These are phyloP conservation scores for Ernsta delagoae DNA, from an alignment of 2,888 invertebrate species.

Conservation along the genomic window DNA sequence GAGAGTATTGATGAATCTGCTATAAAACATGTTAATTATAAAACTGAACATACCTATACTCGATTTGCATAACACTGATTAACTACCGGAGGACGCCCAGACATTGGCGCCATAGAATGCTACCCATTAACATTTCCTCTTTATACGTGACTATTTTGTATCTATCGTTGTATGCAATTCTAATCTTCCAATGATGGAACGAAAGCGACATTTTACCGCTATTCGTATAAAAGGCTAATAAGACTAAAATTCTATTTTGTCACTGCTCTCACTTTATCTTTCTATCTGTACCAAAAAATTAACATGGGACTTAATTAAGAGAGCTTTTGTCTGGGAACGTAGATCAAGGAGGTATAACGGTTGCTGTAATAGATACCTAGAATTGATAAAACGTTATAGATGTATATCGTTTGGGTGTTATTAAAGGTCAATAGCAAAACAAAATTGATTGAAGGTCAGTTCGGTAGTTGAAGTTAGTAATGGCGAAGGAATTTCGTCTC, in stretches of 20 bases:
- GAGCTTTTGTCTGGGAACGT: constrained; percentile 19
- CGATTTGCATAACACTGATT: constrained; percentile 75
- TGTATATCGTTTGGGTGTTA: constrained; percentile 1
- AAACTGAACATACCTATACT: constrained; percentile 66
- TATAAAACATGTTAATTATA: constrained; percentile 60
- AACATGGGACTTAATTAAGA: constrained; percentile 53
- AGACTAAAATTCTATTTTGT: constrained; percentile 43
- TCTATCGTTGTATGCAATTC: constrained; percentile 60
- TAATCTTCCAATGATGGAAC: constrained; percentile 59
- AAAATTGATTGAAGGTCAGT: constrained; percentile 11
- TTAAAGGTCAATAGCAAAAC: constrained; percentile 15
- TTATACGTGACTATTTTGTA: constrained; percentile 62
- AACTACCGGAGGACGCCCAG: constrained; percentile 40
- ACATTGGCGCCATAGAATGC: too few species aligned
- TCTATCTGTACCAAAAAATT: constrained; percentile 41
- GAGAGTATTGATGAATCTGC: constrained; percentile 65
- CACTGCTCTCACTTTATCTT: constrained; percentile 32
- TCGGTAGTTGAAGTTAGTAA: background rate
- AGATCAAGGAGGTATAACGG: constrained; percentile 8
- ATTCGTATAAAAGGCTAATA: constrained; percentile 67
- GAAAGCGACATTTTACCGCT: constrained; percentile 65
- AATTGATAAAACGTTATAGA: constrained; percentile 9
- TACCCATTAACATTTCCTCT: constrained; percentile 52
- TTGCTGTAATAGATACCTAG: background rate
- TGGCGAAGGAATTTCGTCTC: background rate